Base-by-base conservation (phyloP, 2,113 vertebrate genomes). In the Motacilla tschutschensis region DNA sequence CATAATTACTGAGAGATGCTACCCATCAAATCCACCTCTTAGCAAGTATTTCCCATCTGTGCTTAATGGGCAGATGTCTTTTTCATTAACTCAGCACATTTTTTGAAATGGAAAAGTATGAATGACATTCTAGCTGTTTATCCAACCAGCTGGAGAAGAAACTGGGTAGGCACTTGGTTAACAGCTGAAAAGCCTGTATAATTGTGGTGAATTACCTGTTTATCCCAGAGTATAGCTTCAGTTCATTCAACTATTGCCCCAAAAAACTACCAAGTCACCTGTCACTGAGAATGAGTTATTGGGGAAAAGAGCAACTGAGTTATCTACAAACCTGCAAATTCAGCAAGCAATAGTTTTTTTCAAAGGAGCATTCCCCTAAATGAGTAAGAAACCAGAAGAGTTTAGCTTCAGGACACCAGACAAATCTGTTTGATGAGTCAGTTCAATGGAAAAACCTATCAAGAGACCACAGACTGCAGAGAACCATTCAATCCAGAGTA, bases 1-100 rank as follows among this genome's bases (percentile, higher is more conserved):
- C 75, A 90, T 87, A 90, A 93, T 71, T 88, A 47, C 40, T 83
- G 60, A 90, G 90, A 88, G 63, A 79, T 17, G 29, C 54, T 71
- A 79, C 79, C 69, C 58, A 2, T 67, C 79, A 80, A 88, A 85
- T 53, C 76, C 31, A 94, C 72, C 91, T 90, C 91, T 90, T 91
- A 47, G 69, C 82, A 85, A 91, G 77, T 80, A 84, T 89, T 85
- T 92, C 81, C 85, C 88, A 94, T 93, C 81, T 91, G 78, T 65
- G 79, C 46, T 63, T 88, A 87, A 91, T 33, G 35, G 90, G 78
- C 88, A 94, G 87, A 87, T 93, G 84, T 85, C 69, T 74, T 84
- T 92, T 83, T 87, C 35, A 1, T 91, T 80, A 69, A 94, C 72
- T 93, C 92, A 93, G 87, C 89, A 90, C 72, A 85, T 91, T 94